Conservation (phyloP, 2,113 vertebrate genomes). For the Microtus ochrogaster region DNA sequence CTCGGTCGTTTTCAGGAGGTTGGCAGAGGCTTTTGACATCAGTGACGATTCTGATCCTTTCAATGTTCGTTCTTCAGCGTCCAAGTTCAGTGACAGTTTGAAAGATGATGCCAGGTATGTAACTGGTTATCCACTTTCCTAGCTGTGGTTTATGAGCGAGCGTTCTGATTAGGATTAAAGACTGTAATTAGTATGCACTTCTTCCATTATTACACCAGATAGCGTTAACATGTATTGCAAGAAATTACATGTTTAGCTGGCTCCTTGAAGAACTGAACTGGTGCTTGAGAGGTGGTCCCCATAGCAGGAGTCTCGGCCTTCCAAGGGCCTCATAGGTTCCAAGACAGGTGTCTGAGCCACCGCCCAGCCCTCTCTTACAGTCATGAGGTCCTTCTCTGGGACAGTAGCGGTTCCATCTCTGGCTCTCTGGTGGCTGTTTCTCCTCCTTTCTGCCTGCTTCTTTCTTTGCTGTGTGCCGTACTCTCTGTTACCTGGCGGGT, state of each 20-base stretch:
- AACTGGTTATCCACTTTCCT: background rate
- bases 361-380: background rate
- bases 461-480: background rate
- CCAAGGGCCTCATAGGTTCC: background rate
- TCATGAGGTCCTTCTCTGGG: background rate
- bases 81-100: constrained; percentile 95
- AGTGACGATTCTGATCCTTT: constrained; percentile 94
- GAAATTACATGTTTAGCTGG: too few species aligned
- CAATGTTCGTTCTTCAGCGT: constrained; percentile 89
- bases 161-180: too few species aligned
- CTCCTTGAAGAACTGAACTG: too few species aligned
- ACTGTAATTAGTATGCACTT: too few species aligned
- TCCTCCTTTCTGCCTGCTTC: constrained; percentile 17
- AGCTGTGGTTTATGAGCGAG: background rate
- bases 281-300: background rate
- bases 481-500: background rate
- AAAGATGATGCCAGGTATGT: constrained; percentile 96
- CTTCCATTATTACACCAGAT: too few species aligned
- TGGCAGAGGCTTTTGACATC: constrained; percentile 97
- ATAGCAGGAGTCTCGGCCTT: background rate
- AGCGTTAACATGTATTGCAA: too few species aligned
- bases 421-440: background rate
- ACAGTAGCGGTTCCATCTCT: background rate
- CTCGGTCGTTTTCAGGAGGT: constrained; percentile 83
- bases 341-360: background rate